Evolutionary conservation across 2,797 vertebrate genomes (phyloP), one percentile per base, ranked within the genome.

Genomic region (Schizopygopsis pylzovi): DNA sequence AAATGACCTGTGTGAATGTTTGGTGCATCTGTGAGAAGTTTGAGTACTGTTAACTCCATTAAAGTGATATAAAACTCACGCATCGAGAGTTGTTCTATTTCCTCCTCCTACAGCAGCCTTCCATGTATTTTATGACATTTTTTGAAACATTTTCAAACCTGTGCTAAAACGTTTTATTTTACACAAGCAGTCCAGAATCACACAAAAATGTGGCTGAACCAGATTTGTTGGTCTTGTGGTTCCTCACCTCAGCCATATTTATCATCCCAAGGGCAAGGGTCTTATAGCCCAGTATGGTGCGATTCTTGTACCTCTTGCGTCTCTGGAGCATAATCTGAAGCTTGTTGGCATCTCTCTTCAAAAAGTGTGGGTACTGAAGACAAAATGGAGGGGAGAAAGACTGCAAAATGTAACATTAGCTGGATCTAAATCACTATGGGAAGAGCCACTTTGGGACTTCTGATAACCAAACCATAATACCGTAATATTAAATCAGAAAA

Each of bases 251-350:
- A 0, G 97, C 96, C 97, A 98, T 97, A 92, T 97, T 97, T 93
- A 98, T 98, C 79, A 97, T 95, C 4, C 97, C 97, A 80, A 97
- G 92, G 0, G 97, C 97, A 78, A 98, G 91, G 0, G 97, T 98
- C 93, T 98, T 98, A 89, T 98, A 98, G 72, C 97, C 97, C 90
- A 98, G 90, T 90, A 98, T 97, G 84, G 97, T 97, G 8, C 97
- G 95, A 90, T 97, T 97, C 93, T 98, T 98, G 93, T 98, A 98
- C 0, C 97, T 93, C 89, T 98, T 98, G 65, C 97, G 93, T 13
- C 97, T 93, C 89, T 98, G 97, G 83, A 98, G 91, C 97, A 98
- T 97, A 86, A 98, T 96, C 94, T 97, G 97, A 28, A 98, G 95
- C 86, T 96, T 97, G 91, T 98, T 98, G 91, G 96, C 96, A 82